Percentiles rank a stretch among this genome's conserved stretches.
Conservation (phyloP, 2,888 invertebrate genomes). For the Trachelus troglodyta region DNA sequence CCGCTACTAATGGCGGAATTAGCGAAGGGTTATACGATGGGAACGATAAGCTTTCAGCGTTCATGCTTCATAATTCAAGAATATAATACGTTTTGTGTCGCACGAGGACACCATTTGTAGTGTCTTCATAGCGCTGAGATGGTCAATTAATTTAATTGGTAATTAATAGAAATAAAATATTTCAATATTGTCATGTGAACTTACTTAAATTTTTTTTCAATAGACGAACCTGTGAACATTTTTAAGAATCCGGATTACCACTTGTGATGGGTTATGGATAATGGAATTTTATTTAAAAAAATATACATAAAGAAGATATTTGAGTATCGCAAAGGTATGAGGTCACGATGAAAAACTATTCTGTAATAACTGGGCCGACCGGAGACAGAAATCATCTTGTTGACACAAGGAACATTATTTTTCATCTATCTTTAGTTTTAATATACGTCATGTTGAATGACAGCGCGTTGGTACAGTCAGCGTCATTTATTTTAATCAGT, state of each 20-base stretch:
- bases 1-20: background rate
- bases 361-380: constrained; percentile 23
- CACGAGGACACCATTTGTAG: background rate
- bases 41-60: constrained; percentile 3
- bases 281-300: background rate
- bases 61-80: constrained; percentile 1
- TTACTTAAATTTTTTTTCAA: background rate
- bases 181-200: background rate
- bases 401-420: constrained; percentile 11
- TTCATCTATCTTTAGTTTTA: constrained; percentile 6
- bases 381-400: constrained; percentile 23
- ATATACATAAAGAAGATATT: background rate
- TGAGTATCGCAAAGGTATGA: constrained; percentile 20
- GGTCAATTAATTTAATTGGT: background rate
- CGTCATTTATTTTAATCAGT: background rate
- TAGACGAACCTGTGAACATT: background rate
- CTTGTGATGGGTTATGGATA: background rate
- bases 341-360: constrained; percentile 13
- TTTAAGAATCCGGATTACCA: background rate
- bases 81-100: background rate
- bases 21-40: constrained; percentile 3
- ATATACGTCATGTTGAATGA: constrained; percentile 3
- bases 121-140: background rate
- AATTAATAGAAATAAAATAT: background rate
- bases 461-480: background rate